Conservation (phyloP, 2,113 vertebrate species). For the Ochotona curzoniae region DNA sequence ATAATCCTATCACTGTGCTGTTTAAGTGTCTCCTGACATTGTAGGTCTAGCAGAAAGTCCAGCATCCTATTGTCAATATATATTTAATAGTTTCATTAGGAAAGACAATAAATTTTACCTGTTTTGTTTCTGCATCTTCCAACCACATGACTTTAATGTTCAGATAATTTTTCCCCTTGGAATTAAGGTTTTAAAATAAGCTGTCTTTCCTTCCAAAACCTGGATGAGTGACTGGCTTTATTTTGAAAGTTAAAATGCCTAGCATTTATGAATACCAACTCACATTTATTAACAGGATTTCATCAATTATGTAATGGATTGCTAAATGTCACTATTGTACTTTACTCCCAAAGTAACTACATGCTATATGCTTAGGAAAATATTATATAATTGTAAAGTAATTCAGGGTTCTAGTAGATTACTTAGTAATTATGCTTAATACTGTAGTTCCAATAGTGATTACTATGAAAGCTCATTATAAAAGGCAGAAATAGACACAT, state of each 20-base stretch:
- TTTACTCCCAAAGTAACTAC: constrained; percentile 67
- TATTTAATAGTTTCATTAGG: too few species aligned
- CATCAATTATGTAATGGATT: constrained; percentile 57
- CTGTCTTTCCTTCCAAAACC: constrained; percentile 41
- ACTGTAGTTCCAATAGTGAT: constrained; percentile 79
- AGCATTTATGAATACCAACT: constrained; percentile 30
- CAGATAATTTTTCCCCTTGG: neutral
- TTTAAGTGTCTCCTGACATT: too few species aligned
- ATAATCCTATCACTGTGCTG: too few species aligned
- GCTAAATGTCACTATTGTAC: constrained; percentile 69
- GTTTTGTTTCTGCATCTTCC: constrained; percentile 41
- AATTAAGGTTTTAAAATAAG: constrained; percentile 36
- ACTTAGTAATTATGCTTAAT: constrained; percentile 81
- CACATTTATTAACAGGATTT: constrained; percentile 51
- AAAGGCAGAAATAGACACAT: constrained; percentile 79
- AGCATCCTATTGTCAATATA: too few species aligned
- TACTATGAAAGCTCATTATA: constrained; percentile 79
- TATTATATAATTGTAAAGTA: constrained; percentile 80
- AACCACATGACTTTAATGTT: neutral
- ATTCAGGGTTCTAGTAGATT: constrained; percentile 77
- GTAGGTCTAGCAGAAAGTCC: too few species aligned
- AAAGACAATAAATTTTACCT: neutral
- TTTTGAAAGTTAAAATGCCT: constrained; percentile 61
- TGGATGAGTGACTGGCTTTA: constrained; percentile 22
- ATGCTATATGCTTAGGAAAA: constrained; percentile 76